These are phyloP conservation scores for Holacanthus passer DNA, from an alignment of 2,113 vertebrate species.

Conservation along the genomic window DNA sequence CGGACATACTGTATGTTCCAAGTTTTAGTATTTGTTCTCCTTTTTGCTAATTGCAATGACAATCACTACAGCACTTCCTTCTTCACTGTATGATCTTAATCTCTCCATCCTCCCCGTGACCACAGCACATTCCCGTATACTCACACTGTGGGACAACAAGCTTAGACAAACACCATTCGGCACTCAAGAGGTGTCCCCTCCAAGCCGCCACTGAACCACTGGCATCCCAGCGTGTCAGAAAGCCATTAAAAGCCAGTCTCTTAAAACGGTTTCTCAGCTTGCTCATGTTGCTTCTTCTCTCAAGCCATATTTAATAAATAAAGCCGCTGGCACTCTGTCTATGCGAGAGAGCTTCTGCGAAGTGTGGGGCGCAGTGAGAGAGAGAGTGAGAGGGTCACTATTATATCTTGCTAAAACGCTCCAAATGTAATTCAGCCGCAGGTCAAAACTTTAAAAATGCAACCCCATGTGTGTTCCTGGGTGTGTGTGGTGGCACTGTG, in stretches of 20 bases:
- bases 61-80: neutral
- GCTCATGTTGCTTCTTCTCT: conserved; percentile 65
- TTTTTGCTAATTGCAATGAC: conserved; percentile 26
- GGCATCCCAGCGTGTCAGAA: conserved; percentile 61
- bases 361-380: conserved; percentile 50
- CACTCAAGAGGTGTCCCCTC: conserved; percentile 66
- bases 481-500: conserved; percentile 48
- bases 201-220: conserved; percentile 20
- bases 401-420: conserved; percentile 80
- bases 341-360: conserved; percentile 66
- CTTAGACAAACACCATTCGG: conserved; percentile 61
- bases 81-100: conserved; percentile 6
- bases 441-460: conserved; percentile 83
- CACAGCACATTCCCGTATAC: conserved; percentile 39
- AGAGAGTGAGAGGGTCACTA: conserved; percentile 75
- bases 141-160: conserved; percentile 52
- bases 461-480: conserved; percentile 48
- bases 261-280: conserved; percentile 70
- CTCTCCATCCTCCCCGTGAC: conserved; percentile 12
- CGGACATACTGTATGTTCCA: neutral
- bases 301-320: conserved; percentile 83
- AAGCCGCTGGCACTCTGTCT: conserved; percentile 73
- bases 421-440: conserved; percentile 83
- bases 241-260: conserved; percentile 72
- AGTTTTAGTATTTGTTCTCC: neutral